Percentiles rank a stretch among this genome's conserved stretches.
Evolutionary conservation across 2,113 vertebrate species (phyloP).

Genomic region (Coreoperca whiteheadi): DNA sequence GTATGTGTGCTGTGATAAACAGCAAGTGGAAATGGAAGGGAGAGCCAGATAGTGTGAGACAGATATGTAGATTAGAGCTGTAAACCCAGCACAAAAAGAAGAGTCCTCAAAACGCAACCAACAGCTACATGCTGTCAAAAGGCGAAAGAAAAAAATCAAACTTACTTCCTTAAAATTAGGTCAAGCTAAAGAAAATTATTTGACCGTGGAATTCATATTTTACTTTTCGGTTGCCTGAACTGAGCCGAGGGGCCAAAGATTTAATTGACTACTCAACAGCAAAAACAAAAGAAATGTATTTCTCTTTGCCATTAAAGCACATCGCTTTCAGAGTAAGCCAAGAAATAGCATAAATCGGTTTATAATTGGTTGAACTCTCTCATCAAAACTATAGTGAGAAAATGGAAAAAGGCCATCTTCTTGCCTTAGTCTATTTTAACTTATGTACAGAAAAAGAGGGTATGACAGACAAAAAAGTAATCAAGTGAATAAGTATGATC

Average conservation of each 20-base stretch:
- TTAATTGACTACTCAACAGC: constrained; percentile 36
- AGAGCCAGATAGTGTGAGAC: constrained; percentile 39
- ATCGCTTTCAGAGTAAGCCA: constrained; percentile 16
- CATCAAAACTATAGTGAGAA: background rate
- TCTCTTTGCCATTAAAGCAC: constrained; percentile 19
- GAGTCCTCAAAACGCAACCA: constrained; percentile 38
- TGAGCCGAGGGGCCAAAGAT: constrained; percentile 29
- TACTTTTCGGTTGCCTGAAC: constrained; percentile 28
- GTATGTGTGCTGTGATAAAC: constrained; percentile 24
- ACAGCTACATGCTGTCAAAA: constrained; percentile 47
- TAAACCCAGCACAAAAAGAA: constrained; percentile 39
- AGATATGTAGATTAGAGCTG: constrained; percentile 55
- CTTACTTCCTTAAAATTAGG: constrained; percentile 36
- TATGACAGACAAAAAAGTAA: background rate
- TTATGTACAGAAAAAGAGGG: background rate
- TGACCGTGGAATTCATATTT: constrained; percentile 26
- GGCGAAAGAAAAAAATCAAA: constrained; percentile 1
- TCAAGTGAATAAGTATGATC: background rate
- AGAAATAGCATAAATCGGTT: constrained; percentile 10
- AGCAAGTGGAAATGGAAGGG: constrained; percentile 6
- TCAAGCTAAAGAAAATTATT: constrained; percentile 46
- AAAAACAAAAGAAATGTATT: constrained; percentile 31
- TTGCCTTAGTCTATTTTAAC: background rate
- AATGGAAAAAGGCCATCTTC: background rate
- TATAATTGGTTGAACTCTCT: constrained; percentile 34